Conservation (phyloP, 1,140 invertebrate genomes). For the Drosophila quadrilineata region DNA sequence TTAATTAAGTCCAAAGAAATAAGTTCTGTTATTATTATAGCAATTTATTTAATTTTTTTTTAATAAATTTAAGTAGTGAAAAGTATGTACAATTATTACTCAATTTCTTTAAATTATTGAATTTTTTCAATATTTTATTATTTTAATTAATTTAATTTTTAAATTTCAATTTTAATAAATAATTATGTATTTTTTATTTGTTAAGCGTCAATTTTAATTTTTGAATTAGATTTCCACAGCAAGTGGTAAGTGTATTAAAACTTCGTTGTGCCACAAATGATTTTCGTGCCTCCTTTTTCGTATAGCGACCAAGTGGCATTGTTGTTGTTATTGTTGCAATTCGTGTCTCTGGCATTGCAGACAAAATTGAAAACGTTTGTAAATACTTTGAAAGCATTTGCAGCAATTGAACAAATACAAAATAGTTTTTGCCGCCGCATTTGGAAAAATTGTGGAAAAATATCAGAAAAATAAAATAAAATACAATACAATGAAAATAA, state of each 20-base stretch:
- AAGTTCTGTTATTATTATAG: no score
- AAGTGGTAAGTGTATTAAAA: constrained; percentile 3
- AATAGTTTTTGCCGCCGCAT: constrained; percentile 46
- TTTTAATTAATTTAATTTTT: no score
- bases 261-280: not conserved
- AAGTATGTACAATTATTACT: no score
- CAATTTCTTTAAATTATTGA: no score
- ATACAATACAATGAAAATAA: constrained; percentile 45
- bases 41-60: no score
- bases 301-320: constrained; percentile 4
- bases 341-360: constrained; percentile 59
- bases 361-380: constrained; percentile 68
- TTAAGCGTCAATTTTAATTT: no score
- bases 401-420: constrained; percentile 75
- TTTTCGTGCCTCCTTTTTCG: constrained; percentile 10
- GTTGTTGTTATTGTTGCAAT: constrained; percentile 46
- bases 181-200: no score
- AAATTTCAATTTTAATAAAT: no score
- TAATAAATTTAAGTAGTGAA: no score
- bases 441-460: constrained; percentile 63
- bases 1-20: no score
- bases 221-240: no score
- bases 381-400: constrained; percentile 77
- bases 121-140: no score
- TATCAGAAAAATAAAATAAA: constrained; percentile 40